Base-by-base conservation (phyloP, 2,113 vertebrate genomes). In the Oncorhynchus keta region DNA sequence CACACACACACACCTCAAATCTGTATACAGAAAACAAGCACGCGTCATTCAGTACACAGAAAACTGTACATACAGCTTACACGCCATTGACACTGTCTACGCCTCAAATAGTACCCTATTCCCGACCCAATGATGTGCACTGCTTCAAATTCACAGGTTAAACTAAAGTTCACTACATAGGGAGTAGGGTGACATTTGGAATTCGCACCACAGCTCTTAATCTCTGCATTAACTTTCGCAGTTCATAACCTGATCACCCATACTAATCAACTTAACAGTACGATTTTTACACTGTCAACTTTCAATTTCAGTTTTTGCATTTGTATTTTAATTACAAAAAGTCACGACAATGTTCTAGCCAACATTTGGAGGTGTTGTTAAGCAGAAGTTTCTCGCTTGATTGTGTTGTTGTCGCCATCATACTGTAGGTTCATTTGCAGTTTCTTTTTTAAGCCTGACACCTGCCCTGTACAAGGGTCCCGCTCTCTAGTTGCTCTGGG, bases 261-360 rank as follows among this genome's bases (percentile, higher is more conserved):
- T 75, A 86, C 86, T 81, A 84, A 89, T 82, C 78, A 80, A 69
- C 30, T 5, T n/a, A 45, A 64, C 68, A 18, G 39, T 45, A 12
- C 2, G 2, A 45, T 81, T 76, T 83, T 83, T 88, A 85, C 80
- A 88, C 83, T 84, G 80, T 14, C 84, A 89, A 84, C 83, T 72
- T 82, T 77, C 82, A 84, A 87, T 85, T 87, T 86, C 85, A 87
- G 81, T 87, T 90, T 90, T 88, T 89, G 86, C 84, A 81, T 86
- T 88, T 89, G 86, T 83, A 81, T 86, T 82, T 88, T 88, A 11
- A 45, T 45, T 88, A 89, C 84, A 91, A 90, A 92, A 91, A 86
- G 79, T 90, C 90, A 91, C 89, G 90, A 89, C 84, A 88, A 83
- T 87, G 87, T 87, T 88, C 83, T 83, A 91, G 90, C 86, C 85